Base-by-base conservation (phyloP, 2,888 invertebrate species). In the Meiosimyza platycephala region DNA sequence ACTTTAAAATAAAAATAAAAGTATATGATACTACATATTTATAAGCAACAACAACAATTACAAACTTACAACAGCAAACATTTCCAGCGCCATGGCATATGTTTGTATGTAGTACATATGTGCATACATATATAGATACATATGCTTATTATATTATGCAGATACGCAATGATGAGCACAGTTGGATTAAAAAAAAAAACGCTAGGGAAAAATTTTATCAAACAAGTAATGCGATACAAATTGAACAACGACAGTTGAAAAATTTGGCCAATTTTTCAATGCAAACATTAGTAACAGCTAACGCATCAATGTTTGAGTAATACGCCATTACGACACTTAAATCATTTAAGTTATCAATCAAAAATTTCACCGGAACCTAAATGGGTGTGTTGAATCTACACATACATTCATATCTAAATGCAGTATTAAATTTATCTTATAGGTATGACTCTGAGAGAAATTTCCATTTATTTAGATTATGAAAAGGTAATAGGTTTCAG, bases 81-180 rank as follows among this genome's bases (percentile, higher is more conserved):
- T 52, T 52, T 28, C 33, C 63, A 63, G 16, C 33, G 18, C 11
- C 47, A 11, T 15, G 40, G 33, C 16, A 66, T 57, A 28, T 57
- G 22, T 13, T 13, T 22, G 22, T 22, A 57, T 57, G 57, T 57
- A 55, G 47, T 33, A 33, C 52, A 12, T 13, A 47, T 22, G 22
- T 2, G 22, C n/a, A n/a, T n/a, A n/a, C 40, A 67, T 18, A 59
- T 16, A 1, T n/a, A 40, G 9, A 59, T 59, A 28, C 48, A 47
- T 48, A 54, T 47, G 22, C 3, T 28, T 67, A 47, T 55, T 16
- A 50, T 59, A n/a, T 28, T 48, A 13, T 15, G 48, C 67, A 70
- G 74, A 73, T 60, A 73, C 74, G 68, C 73, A 73, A 59, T 71
- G 72, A 52, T 72, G 72, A 50, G 67, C 71, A 74, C 68, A 64